A percentile compares a stretch with the other conserved stretches of the same genome.
These are phyloP conservation scores for Cranoglanis bouderius DNA, from an alignment of 2,113 vertebrate genomes.

Conservation along the genomic window DNA sequence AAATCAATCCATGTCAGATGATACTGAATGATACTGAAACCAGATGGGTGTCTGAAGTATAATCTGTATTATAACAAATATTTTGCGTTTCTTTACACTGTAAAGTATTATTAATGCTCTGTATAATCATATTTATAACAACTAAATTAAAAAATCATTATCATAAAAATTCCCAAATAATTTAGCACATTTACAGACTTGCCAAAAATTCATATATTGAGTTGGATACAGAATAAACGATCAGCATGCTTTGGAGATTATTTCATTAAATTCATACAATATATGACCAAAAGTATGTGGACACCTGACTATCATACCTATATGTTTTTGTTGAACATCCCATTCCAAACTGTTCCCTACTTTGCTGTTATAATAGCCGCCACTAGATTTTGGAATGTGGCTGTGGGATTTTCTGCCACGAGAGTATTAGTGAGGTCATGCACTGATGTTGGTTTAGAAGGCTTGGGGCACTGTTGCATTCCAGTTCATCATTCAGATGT, in stretches of 20 bases:
- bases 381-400: not conserved
- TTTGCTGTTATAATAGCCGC: not conserved
- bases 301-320: not conserved
- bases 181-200: not conserved
- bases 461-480: not conserved
- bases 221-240: not conserved
- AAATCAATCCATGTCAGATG: too few relatives aligned
- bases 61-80: not conserved
- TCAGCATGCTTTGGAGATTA: not conserved
- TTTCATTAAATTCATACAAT: not conserved
- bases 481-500: not conserved
- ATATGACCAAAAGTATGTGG: not conserved
- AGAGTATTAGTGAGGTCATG: not conserved
- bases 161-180: not conserved
- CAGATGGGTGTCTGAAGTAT: not conserved
- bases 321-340: not conserved
- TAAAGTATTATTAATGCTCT: not conserved
- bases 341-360: not conserved
- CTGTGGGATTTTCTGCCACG: not conserved
- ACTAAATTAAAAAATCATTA: not conserved
- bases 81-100: not conserved
- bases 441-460: not conserved
- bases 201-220: not conserved
- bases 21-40: too few relatives aligned
- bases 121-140: slow-evolving; percentile 2